Conservation (phyloP, 2,797 vertebrate genomes). For the Odontamblyopus rebecca region DNA sequence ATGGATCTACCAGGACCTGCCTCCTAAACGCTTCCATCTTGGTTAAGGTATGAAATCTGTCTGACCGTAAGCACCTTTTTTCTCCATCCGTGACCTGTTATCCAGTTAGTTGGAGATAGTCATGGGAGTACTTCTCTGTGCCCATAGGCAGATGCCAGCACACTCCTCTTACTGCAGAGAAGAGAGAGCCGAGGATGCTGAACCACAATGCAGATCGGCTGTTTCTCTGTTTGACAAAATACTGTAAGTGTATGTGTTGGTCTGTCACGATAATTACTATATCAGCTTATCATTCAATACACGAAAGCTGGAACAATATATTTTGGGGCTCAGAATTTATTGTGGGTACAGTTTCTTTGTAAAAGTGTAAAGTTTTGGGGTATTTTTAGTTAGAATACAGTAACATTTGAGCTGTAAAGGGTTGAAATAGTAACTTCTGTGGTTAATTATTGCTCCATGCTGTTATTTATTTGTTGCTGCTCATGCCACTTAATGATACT, state of each 20-base stretch:
- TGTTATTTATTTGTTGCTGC: too few relatives aligned
- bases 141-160: conserved; percentile 60
- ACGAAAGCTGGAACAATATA: too few relatives aligned
- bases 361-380: too few relatives aligned
- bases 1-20: conserved; percentile 43
- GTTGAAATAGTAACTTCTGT: too few relatives aligned
- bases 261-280: too few relatives aligned
- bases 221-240: neutral
- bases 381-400: too few relatives aligned
- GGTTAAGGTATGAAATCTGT: conserved; percentile 78
- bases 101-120: conserved; percentile 71
- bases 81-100: conserved; percentile 74
- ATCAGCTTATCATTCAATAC: too few relatives aligned
- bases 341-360: too few relatives aligned
- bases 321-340: too few relatives aligned
- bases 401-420: too few relatives aligned
- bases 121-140: conserved; percentile 39
- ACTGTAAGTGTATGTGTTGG: neutral
- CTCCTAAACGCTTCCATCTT: conserved; percentile 62
- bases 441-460: too few relatives aligned
- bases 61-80: conserved; percentile 73
- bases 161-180: conserved; percentile 17
- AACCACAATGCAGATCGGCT: conserved; percentile 30
- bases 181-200: conserved; percentile 17
- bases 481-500: too few relatives aligned